phyloP scores from a whole-genome alignment of 1,140 invertebrate species.

The Aradophagus sp. region DNA sequence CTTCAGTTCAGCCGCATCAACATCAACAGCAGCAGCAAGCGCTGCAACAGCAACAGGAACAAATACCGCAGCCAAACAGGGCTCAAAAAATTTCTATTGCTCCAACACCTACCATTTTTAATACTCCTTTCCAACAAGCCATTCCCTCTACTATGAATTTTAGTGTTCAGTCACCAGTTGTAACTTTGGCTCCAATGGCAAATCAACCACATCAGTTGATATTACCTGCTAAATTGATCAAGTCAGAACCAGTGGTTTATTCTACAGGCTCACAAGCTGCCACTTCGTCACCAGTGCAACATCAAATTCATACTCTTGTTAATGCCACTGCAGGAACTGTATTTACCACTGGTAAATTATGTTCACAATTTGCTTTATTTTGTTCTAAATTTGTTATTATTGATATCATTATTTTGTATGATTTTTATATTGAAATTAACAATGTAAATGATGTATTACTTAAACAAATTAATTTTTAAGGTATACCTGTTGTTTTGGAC shows the following conservation, averaged over 20 bases:
- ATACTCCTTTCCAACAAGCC: constrained; percentile 63
- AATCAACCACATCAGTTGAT: constrained; percentile 67
- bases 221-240: constrained; percentile 71
- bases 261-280: constrained; percentile 63
- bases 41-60: constrained; percentile 40
- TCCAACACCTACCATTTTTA: constrained; percentile 63
- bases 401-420: no score
- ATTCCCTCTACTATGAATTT: constrained; percentile 70
- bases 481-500: constrained; percentile 83
- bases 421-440: no score
- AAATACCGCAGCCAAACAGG: constrained; percentile 40
- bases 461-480: constrained; percentile 49
- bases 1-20: constrained; percentile 31
- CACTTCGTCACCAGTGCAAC: constrained; percentile 68
- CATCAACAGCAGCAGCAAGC: constrained; percentile 19
- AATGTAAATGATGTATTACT: constrained; percentile 15
- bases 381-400: no score
- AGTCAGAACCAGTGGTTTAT: constrained; percentile 72
- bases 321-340: constrained; percentile 79
- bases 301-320: constrained; percentile 80
- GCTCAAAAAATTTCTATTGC: constrained; percentile 62
- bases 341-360: constrained; percentile 76
- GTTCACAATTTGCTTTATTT: no score
- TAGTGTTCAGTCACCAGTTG: constrained; percentile 69
- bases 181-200: constrained; percentile 68